phyloP scores from a whole-genome alignment of 2,888 invertebrate species.

The Phaedon cochleariae region DNA sequence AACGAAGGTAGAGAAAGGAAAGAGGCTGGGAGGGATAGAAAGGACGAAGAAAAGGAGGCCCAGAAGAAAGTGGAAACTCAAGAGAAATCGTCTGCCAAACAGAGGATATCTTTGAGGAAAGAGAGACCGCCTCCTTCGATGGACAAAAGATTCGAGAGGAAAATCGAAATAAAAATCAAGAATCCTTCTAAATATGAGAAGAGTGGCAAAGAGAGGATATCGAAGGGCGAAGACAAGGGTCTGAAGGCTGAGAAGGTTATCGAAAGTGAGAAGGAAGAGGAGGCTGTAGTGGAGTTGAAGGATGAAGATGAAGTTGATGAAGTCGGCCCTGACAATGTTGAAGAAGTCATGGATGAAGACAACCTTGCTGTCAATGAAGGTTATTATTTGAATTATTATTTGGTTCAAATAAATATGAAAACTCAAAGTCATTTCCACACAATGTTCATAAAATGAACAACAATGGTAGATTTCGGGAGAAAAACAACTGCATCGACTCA shows the following conservation, averaged over 20 bases:
- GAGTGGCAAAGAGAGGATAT: conserved; percentile 28
- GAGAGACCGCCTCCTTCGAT: conserved; percentile 33
- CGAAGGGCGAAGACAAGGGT: conserved; percentile 24
- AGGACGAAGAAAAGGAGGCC: not conserved
- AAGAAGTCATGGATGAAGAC: conserved; percentile 45
- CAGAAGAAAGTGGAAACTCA: conserved; percentile 23
- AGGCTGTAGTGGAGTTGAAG: conserved; percentile 20
- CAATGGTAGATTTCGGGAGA: too few relatives aligned
- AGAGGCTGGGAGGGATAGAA: conserved; percentile 4
- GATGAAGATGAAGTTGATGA: conserved; percentile 33
- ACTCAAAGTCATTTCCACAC: too few relatives aligned
- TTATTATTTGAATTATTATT: conserved; percentile 34
- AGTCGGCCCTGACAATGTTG: conserved; percentile 48
- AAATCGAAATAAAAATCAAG: conserved; percentile 59
- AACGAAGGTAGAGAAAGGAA: not conserved
- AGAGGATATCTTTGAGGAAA: conserved; percentile 33
- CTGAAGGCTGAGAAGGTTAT: conserved; percentile 19
- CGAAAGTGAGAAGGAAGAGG: conserved; percentile 22
- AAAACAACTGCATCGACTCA: too few relatives aligned
- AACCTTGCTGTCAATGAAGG: conserved; percentile 42
- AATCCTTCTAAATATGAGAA: conserved; percentile 57
- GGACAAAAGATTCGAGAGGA: conserved; percentile 48
- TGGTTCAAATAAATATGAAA: too few relatives aligned
- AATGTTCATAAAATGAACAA: too few relatives aligned
- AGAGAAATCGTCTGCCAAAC: conserved; percentile 26